Conservation (phyloP, 2,888 invertebrate species). For the Saturnia japonica region DNA sequence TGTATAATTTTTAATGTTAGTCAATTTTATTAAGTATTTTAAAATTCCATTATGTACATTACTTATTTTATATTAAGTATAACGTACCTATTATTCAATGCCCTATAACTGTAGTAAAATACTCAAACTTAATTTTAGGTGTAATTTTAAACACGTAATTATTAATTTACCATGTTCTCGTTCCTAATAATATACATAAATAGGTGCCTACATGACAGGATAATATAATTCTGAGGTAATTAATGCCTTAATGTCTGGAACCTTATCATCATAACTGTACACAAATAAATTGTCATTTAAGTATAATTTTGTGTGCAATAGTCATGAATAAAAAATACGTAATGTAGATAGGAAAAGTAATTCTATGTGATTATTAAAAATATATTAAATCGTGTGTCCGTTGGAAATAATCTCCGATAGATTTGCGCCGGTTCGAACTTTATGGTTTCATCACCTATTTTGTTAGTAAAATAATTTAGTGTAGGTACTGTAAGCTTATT, state of each 20-base stretch:
- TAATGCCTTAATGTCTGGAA: not conserved
- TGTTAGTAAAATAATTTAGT: too few species aligned
- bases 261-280: not conserved
- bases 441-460: not conserved
- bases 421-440: not conserved
- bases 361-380: not conserved
- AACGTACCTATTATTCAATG: too few species aligned
- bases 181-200: not conserved
- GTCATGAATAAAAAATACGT: not conserved
- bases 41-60: too few species aligned
- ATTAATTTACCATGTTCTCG: not conserved
- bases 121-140: not conserved
- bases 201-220: not conserved
- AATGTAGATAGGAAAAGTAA: not conserved
- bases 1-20: too few species aligned
- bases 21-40: too few species aligned
- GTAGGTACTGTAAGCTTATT: too few species aligned
- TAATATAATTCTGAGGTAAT: not conserved
- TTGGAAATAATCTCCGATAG: too few species aligned
- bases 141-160: not conserved
- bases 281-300: too few species aligned
- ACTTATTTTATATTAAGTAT: too few species aligned
- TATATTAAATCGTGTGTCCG: too few species aligned
- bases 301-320: not conserved
- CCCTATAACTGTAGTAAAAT: too few species aligned